Percentiles rank a stretch among this genome's conserved stretches.
phyloP scores from a whole-genome alignment of 2,888 invertebrate species.

The Diploptera punctata region DNA sequence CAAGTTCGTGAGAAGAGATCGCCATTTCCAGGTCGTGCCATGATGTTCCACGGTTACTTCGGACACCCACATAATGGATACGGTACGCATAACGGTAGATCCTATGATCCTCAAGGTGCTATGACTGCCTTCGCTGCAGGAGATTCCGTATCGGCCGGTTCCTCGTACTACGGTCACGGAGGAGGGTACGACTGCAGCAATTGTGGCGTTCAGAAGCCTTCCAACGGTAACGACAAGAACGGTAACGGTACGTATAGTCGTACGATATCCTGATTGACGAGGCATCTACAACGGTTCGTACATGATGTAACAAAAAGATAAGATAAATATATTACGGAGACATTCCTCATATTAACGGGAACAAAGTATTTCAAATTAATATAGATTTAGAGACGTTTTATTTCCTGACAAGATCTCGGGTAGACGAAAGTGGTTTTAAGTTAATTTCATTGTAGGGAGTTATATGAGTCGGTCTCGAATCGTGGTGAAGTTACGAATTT shows the following conservation, averaged over 20 bases:
- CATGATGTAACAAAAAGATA: no score
- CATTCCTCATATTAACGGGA: background rate
- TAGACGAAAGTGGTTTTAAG: no score
- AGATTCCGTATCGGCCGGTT: constrained; percentile 54
- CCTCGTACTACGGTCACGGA: constrained; percentile 48
- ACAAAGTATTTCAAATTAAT: no score
- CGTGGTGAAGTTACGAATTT: no score
- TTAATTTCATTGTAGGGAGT: no score
- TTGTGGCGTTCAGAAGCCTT: constrained; percentile 4
- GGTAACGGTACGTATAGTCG: no score
- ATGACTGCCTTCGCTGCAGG: constrained; percentile 55
- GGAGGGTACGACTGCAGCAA: constrained; percentile 19
- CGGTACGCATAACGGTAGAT: constrained; percentile 35
- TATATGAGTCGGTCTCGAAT: no score
- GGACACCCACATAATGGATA: constrained; percentile 46
- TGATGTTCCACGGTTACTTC: constrained; percentile 53
- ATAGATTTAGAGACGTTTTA: no score
- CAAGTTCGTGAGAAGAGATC: constrained; percentile 9
- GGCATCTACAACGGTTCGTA: no score
- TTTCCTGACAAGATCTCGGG: no score
- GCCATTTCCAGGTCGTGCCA: constrained; percentile 45
- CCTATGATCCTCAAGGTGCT: constrained; percentile 50
- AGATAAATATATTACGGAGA: no score
- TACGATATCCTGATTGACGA: background rate
- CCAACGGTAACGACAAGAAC: background rate